Conservation (phyloP, 2,113 vertebrate genomes). For the Platichthys flesus region DNA sequence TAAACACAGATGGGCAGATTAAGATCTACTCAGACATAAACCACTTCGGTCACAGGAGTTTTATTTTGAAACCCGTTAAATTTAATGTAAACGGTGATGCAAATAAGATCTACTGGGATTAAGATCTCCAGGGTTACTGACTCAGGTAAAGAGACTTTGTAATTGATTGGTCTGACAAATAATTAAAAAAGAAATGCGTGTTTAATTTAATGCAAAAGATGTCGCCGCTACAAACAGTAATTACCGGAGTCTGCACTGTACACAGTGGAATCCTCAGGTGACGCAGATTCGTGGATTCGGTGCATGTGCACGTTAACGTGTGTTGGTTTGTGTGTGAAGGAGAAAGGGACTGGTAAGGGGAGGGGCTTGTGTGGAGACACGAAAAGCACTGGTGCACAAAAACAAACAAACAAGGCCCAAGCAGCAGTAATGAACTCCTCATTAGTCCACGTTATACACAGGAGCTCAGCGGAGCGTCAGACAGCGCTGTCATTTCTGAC, state of each 20-base stretch:
- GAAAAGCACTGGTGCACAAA: constrained; percentile 68
- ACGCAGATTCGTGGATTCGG: constrained; percentile 10
- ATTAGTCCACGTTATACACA: constrained; percentile 74
- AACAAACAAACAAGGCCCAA: constrained; percentile 74
- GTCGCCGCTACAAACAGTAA: constrained; percentile 20
- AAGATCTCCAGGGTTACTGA: neutral
- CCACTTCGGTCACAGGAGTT: constrained; percentile 48
- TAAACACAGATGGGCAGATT: constrained; percentile 49
- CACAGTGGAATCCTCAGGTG: constrained; percentile 30
- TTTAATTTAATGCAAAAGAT: neutral
- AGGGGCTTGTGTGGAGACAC: constrained; percentile 42
- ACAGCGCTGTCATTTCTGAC: constrained; percentile 46
- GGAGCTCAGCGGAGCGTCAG: constrained; percentile 62
- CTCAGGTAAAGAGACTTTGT: constrained; percentile 30
- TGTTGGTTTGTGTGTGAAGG: neutral
- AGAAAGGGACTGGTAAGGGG: constrained; percentile 1
- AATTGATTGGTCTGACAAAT: constrained; percentile 8
- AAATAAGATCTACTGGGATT: constrained; percentile 16
- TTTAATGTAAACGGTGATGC: constrained; percentile 17
- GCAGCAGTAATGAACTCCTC: constrained; percentile 74
- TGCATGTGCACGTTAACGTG: neutral
- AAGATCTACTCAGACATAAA: constrained; percentile 37
- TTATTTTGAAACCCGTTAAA: constrained; percentile 15
- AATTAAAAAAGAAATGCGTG: neutral
- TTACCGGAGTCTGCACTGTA: constrained; percentile 14